Conservation (phyloP, 2,113 vertebrate species). For the Platichthys stellatus region DNA sequence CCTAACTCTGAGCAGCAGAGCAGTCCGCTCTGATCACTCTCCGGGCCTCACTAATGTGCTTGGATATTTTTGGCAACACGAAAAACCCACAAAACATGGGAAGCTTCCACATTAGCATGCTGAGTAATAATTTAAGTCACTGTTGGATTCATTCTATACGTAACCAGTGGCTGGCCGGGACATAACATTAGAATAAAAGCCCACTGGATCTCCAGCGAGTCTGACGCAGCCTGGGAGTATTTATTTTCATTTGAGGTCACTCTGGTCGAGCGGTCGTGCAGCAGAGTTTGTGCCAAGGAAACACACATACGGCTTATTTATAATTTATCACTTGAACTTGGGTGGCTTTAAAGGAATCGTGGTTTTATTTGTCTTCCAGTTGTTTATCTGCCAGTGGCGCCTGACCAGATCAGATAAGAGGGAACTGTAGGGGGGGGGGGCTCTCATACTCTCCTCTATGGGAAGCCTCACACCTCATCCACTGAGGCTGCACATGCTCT, state of each 20-base stretch:
- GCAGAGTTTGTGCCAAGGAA: constrained; percentile 35
- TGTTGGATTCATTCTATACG: constrained; percentile 46
- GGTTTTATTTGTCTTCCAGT: constrained; percentile 66
- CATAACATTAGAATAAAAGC: constrained; percentile 20
- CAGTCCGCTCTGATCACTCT: constrained; percentile 68
- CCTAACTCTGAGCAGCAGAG: constrained; percentile 69
- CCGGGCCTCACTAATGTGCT: constrained; percentile 55
- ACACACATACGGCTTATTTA: constrained; percentile 40
- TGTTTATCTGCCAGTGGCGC: constrained; percentile 68
- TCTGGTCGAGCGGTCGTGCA: constrained; percentile 26
- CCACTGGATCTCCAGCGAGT: constrained; percentile 38
- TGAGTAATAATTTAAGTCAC: constrained; percentile 63
- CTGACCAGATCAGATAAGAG: constrained; percentile 69
- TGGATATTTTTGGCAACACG: constrained; percentile 74
- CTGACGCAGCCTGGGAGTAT: constrained; percentile 36
- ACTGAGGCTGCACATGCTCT: constrained; percentile 38
- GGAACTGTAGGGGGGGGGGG: constrained; percentile 18
- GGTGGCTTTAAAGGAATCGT: constrained; percentile 48
- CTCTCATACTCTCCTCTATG: constrained; percentile 16
- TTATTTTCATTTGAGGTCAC: constrained; percentile 69
- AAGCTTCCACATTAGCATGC: constrained; percentile 67
- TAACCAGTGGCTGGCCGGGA: constrained; percentile 25
- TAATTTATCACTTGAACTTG: constrained; percentile 63
- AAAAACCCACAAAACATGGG: constrained; percentile 65
- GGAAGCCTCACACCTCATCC: constrained; percentile 31